Base-by-base conservation (phyloP, 2,888 invertebrate genomes). In the Drosophila anomalata region DNA sequence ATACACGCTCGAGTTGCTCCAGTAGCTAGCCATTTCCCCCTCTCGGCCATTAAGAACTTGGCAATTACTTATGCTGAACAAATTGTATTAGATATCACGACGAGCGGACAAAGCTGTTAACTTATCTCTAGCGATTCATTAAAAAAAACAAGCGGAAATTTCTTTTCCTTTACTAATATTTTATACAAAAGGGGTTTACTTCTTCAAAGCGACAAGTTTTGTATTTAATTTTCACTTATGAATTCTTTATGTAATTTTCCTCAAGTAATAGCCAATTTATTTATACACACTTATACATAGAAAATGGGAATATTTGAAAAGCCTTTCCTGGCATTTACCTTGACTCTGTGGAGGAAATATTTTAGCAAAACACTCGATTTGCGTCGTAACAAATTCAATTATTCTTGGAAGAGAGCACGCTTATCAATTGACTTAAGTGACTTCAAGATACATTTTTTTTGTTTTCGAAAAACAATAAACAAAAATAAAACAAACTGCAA, bases 21-120 rank as follows among this genome's bases (percentile, higher is more conserved):
- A 52, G 36, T 41, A 57, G 17, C 22, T 4, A 24, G 22, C 22
- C 22, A 24, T 24, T 33, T 48, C 8, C 22, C 33, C 42, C 24
- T 22, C 11, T 20, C 2, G 46, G 26, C 42, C 36, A 65, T 53
- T 7, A 36, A 7, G 36, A 36, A 53, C 56, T 56, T 44, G 67
- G 39, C 68, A 53, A 69, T 69, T 69, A 69, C 68, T 69, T 67
- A 70, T 72, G 65, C 51, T 58, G 46, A 51, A 47, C 55, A 70
- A 72, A 70, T 58, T 70, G 56, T 57, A 70, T 70, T 70, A 72
- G 53, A 70, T 52, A 57, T 36, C 33, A 36, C 50, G 33, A 54
- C 17, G 17, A 17, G 12, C 14, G 41, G 20, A 66, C 56, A 44
- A 14, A 20, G 26, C 48, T 29, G 48, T 48, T 39, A 22, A 24